Evolutionary conservation across 2,797 vertebrate species (phyloP).

Genomic region (Phrynocephalus forsythii): DNA sequence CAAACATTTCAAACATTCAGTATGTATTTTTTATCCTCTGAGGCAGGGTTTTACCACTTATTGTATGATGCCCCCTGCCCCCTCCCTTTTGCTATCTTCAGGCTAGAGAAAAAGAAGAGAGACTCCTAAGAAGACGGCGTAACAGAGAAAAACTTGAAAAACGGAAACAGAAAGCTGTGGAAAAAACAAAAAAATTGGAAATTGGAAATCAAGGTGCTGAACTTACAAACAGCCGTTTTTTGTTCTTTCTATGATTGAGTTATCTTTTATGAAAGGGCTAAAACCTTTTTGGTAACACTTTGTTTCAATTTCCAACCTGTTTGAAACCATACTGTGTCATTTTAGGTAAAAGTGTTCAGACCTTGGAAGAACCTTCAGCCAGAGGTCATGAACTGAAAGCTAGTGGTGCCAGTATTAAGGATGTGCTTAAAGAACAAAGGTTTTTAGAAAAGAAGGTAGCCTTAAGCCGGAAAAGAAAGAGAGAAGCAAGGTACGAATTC

Average conservation of each 20-base stretch:
- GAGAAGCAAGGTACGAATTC: slow-evolving; percentile 85
- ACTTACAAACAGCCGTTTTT: background rate
- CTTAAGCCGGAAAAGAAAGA: slow-evolving; percentile 91
- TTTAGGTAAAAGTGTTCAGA: slow-evolving; percentile 75
- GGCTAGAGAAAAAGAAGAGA: slow-evolving; percentile 98
- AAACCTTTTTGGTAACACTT: background rate
- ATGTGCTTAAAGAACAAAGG: slow-evolving; percentile 94
- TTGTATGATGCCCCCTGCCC: accelerated
- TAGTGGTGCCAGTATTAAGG: slow-evolving; percentile 85
- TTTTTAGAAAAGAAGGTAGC: slow-evolving; percentile 98
- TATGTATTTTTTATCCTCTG: too few species aligned
- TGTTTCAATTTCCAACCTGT: background rate
- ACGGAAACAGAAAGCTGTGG: slow-evolving; percentile 90
- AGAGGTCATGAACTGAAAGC: slow-evolving; percentile 72
- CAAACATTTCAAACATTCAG: background rate
- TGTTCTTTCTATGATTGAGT: background rate
- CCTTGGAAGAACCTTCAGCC: slow-evolving; percentile 70
- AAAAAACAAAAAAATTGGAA: slow-evolving; percentile 82
- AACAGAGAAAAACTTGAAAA: slow-evolving; percentile 96
- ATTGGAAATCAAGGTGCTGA: slow-evolving; percentile 81
- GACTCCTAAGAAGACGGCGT: slow-evolving; percentile 91
- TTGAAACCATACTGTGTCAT: slow-evolving; percentile 28
- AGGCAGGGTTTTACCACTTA: background rate
- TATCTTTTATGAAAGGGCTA: background rate
- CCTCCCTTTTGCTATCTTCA: slow-evolving; percentile 67